Percentiles rank a stretch among this genome's conserved stretches.
Conservation (phyloP, 2,797 vertebrate species). For the Rhinella marina region DNA sequence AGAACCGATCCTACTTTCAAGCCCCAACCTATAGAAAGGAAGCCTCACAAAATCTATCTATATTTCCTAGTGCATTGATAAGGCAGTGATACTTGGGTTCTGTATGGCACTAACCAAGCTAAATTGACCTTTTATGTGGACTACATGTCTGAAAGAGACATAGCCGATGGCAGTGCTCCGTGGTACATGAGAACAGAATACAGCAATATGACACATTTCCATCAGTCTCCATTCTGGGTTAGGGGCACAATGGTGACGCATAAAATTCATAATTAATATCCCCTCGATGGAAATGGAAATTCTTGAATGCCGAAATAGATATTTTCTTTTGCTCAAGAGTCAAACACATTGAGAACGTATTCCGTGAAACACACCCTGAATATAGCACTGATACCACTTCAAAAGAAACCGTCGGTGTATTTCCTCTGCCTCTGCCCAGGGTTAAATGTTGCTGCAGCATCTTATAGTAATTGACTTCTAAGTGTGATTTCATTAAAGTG, state of each 20-base stretch:
- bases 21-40: too few species aligned
- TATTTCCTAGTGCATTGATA: too few species aligned
- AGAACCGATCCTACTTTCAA: too few species aligned
- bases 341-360: neutral
- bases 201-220: neutral
- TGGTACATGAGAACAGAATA: too few species aligned
- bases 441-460: neutral
- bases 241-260: neutral
- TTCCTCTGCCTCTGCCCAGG: slow-evolving; percentile 34
- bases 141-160: too few species aligned
- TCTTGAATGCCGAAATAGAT: slow-evolving; percentile 25
- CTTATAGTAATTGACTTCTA: neutral
- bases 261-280: neutral
- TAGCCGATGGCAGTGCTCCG: too few species aligned
- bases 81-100: too few species aligned
- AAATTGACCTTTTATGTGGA: too few species aligned
- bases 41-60: too few species aligned
- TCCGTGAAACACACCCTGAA: slow-evolving; percentile 42
- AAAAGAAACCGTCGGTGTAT: neutral
- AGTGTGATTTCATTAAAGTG: neutral
- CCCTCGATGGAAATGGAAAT: slow-evolving; percentile 3
- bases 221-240: neutral
- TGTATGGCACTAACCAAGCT: too few species aligned
- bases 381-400: slow-evolving; percentile 4
- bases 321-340: slow-evolving; percentile 16